Base-by-base conservation (phyloP, 2,113 vertebrate genomes). In the Potamarius usumacintae region DNA sequence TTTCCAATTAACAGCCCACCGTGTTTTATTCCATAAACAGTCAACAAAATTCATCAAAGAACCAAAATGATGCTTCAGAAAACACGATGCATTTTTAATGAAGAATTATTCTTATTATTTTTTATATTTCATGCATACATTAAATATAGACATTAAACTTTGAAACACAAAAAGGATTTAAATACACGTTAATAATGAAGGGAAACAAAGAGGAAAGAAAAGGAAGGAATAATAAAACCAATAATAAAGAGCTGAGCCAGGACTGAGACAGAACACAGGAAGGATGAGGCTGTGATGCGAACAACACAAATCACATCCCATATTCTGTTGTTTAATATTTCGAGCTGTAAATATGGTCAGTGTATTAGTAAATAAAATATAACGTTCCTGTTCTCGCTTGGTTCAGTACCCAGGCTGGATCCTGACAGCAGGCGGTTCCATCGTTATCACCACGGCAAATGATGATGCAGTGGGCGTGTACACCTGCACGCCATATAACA, bases 351-450 rank as follows among this genome's bases (percentile, higher is more conserved):
- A 11, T 20, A 20, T 42, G 53, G 27, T 74, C 17, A 42, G 12
- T 58, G 69, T 30, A 15, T 60, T n/a, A n/a, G 22, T 60, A n/a
- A 74, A 60, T 74, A 27, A 18, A 85, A 22, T 58, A 5, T 18
- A 0, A 42, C 27, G 18, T 67, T 78, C 42, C n/a, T 52, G 27
- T n/a, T n/a, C 52, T 77, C 82, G 20, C 86, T 48, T 0, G 7
- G 85, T 18, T 8, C 92, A 99, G 98, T 95, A 96, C 89, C 98
- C 97, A 0, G 97, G 98, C 79, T 99, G 98, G 98, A 96, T 95
- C 7, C 8, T 95, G 86, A 93, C 91, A 1, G 20, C 95, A 0
- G 95, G 96, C 0, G 97, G 97, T 71, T 96, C 97, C 34, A 92
- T 99, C 48, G 17, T 96, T 48, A 94, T 99, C 1, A 95, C 97